Evolutionary conservation across 1,140 invertebrate genomes (phyloP).

Genomic region (Drosophila azteca): DNA sequence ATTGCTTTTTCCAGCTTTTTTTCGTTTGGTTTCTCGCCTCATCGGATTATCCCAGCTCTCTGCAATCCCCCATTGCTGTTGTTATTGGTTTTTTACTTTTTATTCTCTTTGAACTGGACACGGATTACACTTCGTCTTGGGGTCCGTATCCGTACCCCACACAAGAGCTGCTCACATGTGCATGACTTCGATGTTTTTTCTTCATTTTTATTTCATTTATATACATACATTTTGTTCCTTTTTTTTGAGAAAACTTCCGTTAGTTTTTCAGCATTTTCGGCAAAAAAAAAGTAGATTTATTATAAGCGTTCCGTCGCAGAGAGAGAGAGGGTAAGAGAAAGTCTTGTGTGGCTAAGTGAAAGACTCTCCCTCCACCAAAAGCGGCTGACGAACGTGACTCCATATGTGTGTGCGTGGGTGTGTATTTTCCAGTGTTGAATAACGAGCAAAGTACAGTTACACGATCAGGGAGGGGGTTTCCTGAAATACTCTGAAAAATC

Average conservation of each 20-base stretch:
- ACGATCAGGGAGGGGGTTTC: too few relatives aligned
- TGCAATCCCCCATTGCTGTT: slow-evolving; percentile 10
- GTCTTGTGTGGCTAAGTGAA: slow-evolving; percentile 18
- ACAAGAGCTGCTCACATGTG: slow-evolving; percentile 6
- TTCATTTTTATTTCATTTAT: slow-evolving; percentile 31
- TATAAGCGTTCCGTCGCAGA: slow-evolving; percentile 41
- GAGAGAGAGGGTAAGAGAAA: not conserved
- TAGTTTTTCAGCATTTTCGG: slow-evolving; percentile 53
- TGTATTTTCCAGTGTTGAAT: not conserved
- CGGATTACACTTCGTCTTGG: slow-evolving; percentile 27
- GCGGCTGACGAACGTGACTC: slow-evolving; percentile 8
- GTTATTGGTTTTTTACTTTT: slow-evolving; percentile 46
- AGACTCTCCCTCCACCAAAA: not conserved
- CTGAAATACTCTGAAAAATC: too few relatives aligned
- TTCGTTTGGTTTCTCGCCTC: slow-evolving; percentile 10
- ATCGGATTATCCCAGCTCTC: slow-evolving; percentile 26
- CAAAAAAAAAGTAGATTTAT: slow-evolving; percentile 64
- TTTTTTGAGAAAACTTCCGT: slow-evolving; percentile 52
- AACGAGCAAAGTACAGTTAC: too few relatives aligned
- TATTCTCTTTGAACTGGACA: slow-evolving; percentile 63
- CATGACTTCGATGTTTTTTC: not conserved
- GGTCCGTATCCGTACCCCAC: not conserved
- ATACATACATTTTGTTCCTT: not conserved
- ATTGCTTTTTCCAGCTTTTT: slow-evolving; percentile 44
- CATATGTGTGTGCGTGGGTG: too few relatives aligned